Evolutionary conservation across 2,797 vertebrate genomes (phyloP).

Genomic region (Epinephelus awoara): DNA sequence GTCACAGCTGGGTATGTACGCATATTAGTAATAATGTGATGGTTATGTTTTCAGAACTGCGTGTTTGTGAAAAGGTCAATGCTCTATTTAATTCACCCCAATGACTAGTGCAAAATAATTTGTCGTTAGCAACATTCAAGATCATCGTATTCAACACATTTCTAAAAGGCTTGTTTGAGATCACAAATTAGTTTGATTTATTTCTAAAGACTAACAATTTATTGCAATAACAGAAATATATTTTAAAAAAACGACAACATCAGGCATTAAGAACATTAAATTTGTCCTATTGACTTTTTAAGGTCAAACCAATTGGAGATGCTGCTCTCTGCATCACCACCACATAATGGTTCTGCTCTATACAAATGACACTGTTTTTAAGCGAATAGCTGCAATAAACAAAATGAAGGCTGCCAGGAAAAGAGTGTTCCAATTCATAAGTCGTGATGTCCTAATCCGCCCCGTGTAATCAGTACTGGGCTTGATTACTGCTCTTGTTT

Average conservation of each 20-base stretch:
- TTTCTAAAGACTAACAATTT: background rate
- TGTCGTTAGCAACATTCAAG: background rate
- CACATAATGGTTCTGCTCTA: too few species aligned
- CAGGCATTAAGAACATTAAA: background rate
- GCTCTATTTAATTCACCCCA: background rate
- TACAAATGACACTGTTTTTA: background rate
- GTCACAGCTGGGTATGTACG: background rate
- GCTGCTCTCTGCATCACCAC: background rate
- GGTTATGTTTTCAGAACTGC: constrained; percentile 4
- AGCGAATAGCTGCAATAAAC: background rate
- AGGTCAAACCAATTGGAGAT: background rate
- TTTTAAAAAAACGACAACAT: background rate
- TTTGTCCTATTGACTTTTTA: background rate
- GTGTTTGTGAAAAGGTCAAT: constrained; percentile 1
- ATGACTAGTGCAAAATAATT: background rate
- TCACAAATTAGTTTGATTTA: background rate
- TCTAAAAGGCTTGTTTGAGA: background rate
- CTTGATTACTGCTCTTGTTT: background rate
- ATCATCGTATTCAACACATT: background rate
- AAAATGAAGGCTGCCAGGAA: background rate
- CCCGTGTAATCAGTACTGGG: background rate
- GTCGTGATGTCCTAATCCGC: background rate
- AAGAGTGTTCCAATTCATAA: background rate
- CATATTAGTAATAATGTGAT: background rate
- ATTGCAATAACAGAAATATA: background rate